Evolutionary conservation across 2,797 vertebrate genomes (phyloP), one percentile per base, ranked within the genome.

Genomic region (Graptemys geographica): DNA sequence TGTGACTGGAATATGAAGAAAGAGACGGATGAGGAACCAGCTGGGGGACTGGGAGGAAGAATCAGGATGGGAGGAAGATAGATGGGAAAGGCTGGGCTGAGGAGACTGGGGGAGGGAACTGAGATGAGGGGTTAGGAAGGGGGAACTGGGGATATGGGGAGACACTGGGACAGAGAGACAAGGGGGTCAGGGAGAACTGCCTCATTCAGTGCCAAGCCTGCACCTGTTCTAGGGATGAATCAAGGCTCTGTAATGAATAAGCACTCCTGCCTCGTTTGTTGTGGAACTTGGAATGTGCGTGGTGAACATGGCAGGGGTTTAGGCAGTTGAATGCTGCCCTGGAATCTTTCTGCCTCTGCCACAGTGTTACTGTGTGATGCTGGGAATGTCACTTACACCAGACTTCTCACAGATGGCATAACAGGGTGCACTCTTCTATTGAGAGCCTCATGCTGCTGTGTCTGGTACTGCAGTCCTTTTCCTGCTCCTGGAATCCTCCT

Each of bases 211-310:
- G 16, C 1, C 11, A 28, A 31, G 33, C 31, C 31, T 65, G 65
- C n/a, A 21, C 5, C 65, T 69, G n/a, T 19, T 69, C 65, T n/a
- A 37, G 18, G 9, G 19, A 69, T n/a, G 18, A 69, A 69, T 69
- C 65, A 69, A 37, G n/a, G 18, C 65, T 5, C 1, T 5, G 23
- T 6, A 57, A 23, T 44, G 25, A 69, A 6, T 19, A 11, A 82
- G 21, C 27, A 11, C 88, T 27, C 37, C 23, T 1, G 0, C 41
- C 23, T 49, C 2, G 6, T 27, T 44, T 55, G 8, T 23, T 81
- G 23, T 47, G 79, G 59, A 81, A 21, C 79, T 92, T 83, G 28
- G 37, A 90, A 74, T 11, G n/a, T n/a, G n/a, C n/a, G 1, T 69
- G 19, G 65, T 57, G 23, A 84, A 76, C 2, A 11, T 81, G 74